These are phyloP conservation scores for Anniella stebbinsi DNA, from an alignment of 2,797 vertebrate species.

Conservation along the genomic window DNA sequence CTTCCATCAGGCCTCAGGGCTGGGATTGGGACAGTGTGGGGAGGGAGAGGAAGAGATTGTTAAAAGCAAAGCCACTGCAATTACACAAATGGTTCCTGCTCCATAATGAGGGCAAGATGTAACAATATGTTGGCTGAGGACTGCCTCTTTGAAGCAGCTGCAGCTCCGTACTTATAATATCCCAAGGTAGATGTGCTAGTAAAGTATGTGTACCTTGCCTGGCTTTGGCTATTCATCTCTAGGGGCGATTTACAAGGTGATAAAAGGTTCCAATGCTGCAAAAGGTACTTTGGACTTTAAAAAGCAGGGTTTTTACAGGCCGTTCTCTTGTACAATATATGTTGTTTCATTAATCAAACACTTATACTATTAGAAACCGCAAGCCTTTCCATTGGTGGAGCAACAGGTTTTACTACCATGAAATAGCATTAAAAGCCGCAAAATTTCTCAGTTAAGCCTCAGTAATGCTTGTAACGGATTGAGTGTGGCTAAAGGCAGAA, in stretches of 20 bases:
- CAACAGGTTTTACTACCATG: slow-evolving; percentile 78
- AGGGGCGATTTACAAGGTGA: slow-evolving; percentile 82
- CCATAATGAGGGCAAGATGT: slow-evolving; percentile 77
- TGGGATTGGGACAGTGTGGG: neutral
- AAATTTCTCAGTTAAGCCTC: slow-evolving; percentile 66
- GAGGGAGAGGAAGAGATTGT: slow-evolving; percentile 54
- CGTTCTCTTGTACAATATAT: slow-evolving; percentile 77
- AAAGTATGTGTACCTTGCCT: slow-evolving; percentile 73
- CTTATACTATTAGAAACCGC: slow-evolving; percentile 80
- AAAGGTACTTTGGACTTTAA: slow-evolving; percentile 80
- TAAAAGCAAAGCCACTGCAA: slow-evolving; percentile 68
- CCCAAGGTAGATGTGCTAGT: slow-evolving; percentile 67
- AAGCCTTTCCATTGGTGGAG: slow-evolving; percentile 71
- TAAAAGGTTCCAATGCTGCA: slow-evolving; percentile 81
- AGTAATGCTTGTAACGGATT: slow-evolving; percentile 65
- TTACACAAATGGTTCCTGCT: slow-evolving; percentile 51
- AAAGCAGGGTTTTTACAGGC: slow-evolving; percentile 79
- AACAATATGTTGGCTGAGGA: slow-evolving; percentile 71
- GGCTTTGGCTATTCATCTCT: slow-evolving; percentile 76
- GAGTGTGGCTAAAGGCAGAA: slow-evolving; percentile 59
- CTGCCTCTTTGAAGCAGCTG: slow-evolving; percentile 74
- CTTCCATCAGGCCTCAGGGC: slow-evolving; percentile 58
- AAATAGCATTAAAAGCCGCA: slow-evolving; percentile 75
- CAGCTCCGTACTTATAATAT: slow-evolving; percentile 55
- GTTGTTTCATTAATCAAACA: slow-evolving; percentile 84